Percentiles rank a stretch among this genome's conserved stretches.
Conservation (phyloP, 1,140 invertebrate species). For the Papilio xuthus region DNA sequence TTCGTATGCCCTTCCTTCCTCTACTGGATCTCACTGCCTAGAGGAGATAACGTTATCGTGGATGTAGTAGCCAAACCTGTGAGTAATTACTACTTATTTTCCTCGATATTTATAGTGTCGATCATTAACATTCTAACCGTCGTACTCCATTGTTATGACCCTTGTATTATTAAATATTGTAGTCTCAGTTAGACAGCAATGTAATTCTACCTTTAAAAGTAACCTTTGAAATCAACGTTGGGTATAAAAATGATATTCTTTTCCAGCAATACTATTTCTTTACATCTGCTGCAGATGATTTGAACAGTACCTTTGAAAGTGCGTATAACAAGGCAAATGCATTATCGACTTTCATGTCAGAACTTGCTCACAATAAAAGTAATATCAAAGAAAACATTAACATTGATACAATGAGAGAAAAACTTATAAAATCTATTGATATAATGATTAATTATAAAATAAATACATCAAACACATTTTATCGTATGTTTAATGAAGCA, state of each 20-base stretch:
- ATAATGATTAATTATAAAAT: conserved; percentile 60
- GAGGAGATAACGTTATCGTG: conserved; percentile 72
- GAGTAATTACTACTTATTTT: no score
- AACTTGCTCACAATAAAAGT: conserved; percentile 58
- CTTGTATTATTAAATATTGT: neutral
- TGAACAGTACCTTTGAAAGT: conserved; percentile 63
- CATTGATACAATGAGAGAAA: conserved; percentile 52
- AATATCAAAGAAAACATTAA: conserved; percentile 52
- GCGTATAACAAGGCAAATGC: conserved; percentile 59
- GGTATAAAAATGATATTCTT: conserved; percentile 3
- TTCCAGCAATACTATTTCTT: conserved; percentile 79
- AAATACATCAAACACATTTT: conserved; percentile 53
- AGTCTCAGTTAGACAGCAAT: no score
- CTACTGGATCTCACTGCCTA: conserved; percentile 75
- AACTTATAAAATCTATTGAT: conserved; percentile 56
- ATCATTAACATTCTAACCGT: no score
- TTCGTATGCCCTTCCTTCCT: conserved; percentile 73
- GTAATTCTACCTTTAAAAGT: no score
- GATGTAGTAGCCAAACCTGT: conserved; percentile 76
- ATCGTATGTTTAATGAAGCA: conserved; percentile 58
- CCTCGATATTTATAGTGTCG: no score
- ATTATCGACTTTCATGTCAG: conserved; percentile 53
- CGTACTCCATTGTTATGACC: no score
- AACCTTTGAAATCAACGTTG: neutral
- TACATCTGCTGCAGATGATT: conserved; percentile 57